Conservation (phyloP, 2,797 vertebrate species). For the Ctenochaetus hawaiiensis region DNA sequence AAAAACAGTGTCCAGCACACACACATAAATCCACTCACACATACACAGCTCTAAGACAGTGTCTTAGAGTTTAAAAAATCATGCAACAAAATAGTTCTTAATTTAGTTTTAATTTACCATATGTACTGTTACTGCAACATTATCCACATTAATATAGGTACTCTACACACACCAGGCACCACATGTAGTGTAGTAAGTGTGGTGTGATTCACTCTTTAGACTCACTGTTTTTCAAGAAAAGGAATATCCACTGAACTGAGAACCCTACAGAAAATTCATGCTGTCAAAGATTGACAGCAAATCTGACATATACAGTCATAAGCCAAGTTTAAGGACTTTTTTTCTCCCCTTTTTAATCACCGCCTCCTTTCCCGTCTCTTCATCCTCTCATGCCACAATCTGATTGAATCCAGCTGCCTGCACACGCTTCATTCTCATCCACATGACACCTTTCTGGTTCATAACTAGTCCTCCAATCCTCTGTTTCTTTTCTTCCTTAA, state of each 20-base stretch:
- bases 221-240: slow-evolving; percentile 14
- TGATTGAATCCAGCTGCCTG: slow-evolving; percentile 80
- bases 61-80: neutral
- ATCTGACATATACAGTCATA: slow-evolving; percentile 62
- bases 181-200: slow-evolving; percentile 4
- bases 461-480: slow-evolving; percentile 56
- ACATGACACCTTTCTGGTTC: slow-evolving; percentile 62
- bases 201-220: slow-evolving; percentile 3
- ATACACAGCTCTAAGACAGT: neutral
- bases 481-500: slow-evolving; percentile 41
- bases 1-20: neutral
- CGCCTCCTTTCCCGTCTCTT: slow-evolving; percentile 55
- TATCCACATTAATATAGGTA: neutral
- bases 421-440: slow-evolving; percentile 76
- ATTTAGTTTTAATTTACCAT: neutral
- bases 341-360: slow-evolving; percentile 70
- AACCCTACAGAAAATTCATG: slow-evolving; percentile 27
- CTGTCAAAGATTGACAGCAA: slow-evolving; percentile 59
- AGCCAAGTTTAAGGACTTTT: slow-evolving; percentile 63
- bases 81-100: neutral
- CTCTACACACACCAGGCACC: neutral
- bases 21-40: no score
- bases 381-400: slow-evolving; percentile 62
- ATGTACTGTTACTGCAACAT: neutral
- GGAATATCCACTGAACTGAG: slow-evolving; percentile 13